Base-by-base conservation (phyloP, 2,113 vertebrate genomes). In the Corapipo altera region DNA sequence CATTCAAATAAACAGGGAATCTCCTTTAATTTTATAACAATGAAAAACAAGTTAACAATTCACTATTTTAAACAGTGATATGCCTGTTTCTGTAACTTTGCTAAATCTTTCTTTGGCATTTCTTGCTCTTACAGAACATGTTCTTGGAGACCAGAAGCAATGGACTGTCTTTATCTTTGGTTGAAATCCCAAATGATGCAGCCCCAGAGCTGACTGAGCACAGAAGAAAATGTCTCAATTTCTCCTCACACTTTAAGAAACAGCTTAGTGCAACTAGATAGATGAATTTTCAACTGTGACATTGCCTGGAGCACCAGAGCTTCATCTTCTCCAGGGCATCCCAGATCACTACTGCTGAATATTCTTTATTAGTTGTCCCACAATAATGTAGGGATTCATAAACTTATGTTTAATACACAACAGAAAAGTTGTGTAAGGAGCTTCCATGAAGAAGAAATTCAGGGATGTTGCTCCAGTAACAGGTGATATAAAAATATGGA, bases 231-330 rank as follows among this genome's bases (percentile, higher is more conserved):
- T 11, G n/a, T 26, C n/a, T 52, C 26, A 28, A 28, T 52, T 52
- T 52, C 51, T 49, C 15, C 1, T 20, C 11, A 21, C 0, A 1
- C 24, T 21, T 32, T 8, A 1, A 41, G 15, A 52, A 52, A 16
- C 26, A 52, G 51, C 26, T 27, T 27, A 52, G 48, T 7, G 18
- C 17, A 20, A 52, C 51, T 52, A 27, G 26, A 27, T 24, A 15
- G 14, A 15, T 52, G 51, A 27, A 7, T 5, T 66, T 51, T 20
- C 59, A 73, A 32, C 69, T 71, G 65, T 2, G 0, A 32, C 48
- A 5, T 2, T 35, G 49, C 46, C 54, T 8, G 8, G 3, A 65
- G 54, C 24, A 39, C 21, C 57, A 30, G 30, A 54, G 79, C 37
- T 65, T 32, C 59, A 15, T 1, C 70, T 27, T 23, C 14, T 2